phyloP scores from a whole-genome alignment of 2,888 invertebrate genomes.

The Drosophila seclusa region DNA sequence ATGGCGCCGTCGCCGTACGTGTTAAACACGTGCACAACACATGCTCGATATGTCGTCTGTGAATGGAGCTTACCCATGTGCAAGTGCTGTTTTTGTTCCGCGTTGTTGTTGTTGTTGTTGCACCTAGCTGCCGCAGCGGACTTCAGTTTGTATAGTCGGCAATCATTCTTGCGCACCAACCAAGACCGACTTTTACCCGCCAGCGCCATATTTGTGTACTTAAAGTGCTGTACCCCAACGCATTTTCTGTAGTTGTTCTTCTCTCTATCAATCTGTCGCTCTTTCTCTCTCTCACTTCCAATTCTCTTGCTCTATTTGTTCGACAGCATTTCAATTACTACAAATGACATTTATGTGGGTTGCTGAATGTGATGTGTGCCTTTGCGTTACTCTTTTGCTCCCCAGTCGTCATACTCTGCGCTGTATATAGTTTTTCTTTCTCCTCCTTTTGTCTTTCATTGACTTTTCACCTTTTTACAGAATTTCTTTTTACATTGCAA shows the following conservation, averaged over 20 bases:
- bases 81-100: constrained; percentile 15
- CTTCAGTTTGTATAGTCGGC: constrained; percentile 72
- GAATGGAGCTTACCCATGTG: constrained; percentile 32
- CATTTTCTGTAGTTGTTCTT: constrained; percentile 19
- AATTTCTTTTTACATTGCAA: constrained; percentile 16
- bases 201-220: constrained; percentile 29
- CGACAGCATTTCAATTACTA: constrained; percentile 76
- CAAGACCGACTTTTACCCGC: constrained; percentile 29
- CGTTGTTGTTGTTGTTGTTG: constrained; percentile 8
- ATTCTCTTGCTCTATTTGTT: constrained; percentile 58
- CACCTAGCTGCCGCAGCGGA: constrained; percentile 40
- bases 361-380: constrained; percentile 34
- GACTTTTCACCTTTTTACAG: constrained; percentile 57
- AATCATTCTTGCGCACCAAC: constrained; percentile 59
- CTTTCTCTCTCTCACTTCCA: constrained; percentile 21
- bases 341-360: constrained; percentile 67
- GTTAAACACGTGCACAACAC: constrained; percentile 79
- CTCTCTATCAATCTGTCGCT: neutral
- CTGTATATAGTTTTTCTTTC: constrained; percentile 6
- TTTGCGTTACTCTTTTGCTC: constrained; percentile 6
- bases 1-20: constrained; percentile 57
- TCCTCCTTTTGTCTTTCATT: constrained; percentile 57
- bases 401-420: constrained; percentile 16
- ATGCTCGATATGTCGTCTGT: constrained; percentile 73
- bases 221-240: constrained; percentile 14